Conservation (phyloP, 2,888 invertebrate genomes). For the Clostera curtula region DNA sequence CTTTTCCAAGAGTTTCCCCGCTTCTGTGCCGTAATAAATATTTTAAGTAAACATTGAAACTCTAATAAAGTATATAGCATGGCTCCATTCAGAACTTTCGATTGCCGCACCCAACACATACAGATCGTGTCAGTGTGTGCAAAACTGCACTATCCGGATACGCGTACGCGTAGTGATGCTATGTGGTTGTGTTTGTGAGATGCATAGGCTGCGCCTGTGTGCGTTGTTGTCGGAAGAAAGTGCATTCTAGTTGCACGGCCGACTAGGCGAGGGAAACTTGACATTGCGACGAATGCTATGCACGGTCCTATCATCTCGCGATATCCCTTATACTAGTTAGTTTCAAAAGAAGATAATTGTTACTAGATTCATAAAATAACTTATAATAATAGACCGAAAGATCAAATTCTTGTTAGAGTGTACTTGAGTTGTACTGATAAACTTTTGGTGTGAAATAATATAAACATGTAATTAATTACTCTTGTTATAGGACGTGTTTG, state of each 20-base stretch:
- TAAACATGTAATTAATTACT: too few species aligned
- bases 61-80: constrained; percentile 20
- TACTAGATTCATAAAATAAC: too few species aligned
- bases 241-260: constrained; percentile 63
- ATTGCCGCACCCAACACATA: constrained; percentile 19
- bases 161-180: constrained; percentile 7
- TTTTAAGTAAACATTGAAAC: constrained; percentile 16
- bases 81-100: constrained; percentile 25
- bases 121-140: constrained; percentile 16
- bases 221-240: constrained; percentile 56
- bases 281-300: constrained; percentile 31
- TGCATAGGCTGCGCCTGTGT: neutral
- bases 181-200: too few species aligned
- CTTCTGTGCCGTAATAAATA: constrained; percentile 12
- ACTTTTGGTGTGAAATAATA: too few species aligned
- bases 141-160: constrained; percentile 2
- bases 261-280: constrained; percentile 63
- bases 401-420: too few species aligned
- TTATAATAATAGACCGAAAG: too few species aligned
- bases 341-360: too few species aligned
- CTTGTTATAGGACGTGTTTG: too few species aligned
- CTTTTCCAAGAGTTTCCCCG: neutral
- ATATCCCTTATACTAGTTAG: too few species aligned
- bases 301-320: constrained; percentile 8
- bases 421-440: too few species aligned